Conservation (phyloP, 2,888 invertebrate species). For the Rotaria socialis region DNA sequence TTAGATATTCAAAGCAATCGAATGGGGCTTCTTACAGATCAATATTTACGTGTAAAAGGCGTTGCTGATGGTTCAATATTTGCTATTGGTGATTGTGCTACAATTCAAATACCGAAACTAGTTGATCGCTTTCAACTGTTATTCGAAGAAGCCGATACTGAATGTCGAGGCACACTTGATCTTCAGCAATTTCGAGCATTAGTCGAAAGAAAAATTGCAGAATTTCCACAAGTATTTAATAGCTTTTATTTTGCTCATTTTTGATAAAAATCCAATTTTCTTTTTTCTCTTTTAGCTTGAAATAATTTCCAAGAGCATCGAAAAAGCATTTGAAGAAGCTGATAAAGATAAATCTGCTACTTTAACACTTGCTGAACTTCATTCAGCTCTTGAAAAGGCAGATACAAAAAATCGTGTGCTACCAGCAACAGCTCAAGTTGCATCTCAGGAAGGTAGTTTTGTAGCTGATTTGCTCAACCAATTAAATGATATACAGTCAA, state of each 20-base stretch:
- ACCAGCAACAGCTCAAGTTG: constrained; percentile 50
- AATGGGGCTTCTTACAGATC: constrained; percentile 53
- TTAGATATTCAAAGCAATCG: constrained; percentile 8
- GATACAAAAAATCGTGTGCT: not conserved
- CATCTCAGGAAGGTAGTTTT: constrained; percentile 59
- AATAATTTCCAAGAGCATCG: not conserved
- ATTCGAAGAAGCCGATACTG: constrained; percentile 10
- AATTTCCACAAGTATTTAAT: constrained; percentile 28
- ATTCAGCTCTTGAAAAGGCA: not conserved
- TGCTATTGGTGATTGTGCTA: constrained; percentile 60
- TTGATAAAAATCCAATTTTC: too few relatives aligned
- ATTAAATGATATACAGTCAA: constrained; percentile 45
- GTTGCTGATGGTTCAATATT: constrained; percentile 53
- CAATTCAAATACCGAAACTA: constrained; percentile 51
- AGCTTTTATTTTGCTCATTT: not conserved
- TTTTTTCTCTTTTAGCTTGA: not conserved
- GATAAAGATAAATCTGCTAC: not conserved
- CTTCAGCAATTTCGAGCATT: not conserved
- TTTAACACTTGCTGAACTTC: not conserved
- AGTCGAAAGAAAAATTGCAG: not conserved
- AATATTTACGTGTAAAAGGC: constrained; percentile 51
- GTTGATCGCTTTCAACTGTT: not conserved
- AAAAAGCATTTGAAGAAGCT: constrained; percentile 17
- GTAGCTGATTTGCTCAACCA: constrained; percentile 53
- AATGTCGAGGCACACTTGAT: not conserved